Base-by-base conservation (phyloP, 2,797 vertebrate species). In the Gymnocypris eckloni region DNA sequence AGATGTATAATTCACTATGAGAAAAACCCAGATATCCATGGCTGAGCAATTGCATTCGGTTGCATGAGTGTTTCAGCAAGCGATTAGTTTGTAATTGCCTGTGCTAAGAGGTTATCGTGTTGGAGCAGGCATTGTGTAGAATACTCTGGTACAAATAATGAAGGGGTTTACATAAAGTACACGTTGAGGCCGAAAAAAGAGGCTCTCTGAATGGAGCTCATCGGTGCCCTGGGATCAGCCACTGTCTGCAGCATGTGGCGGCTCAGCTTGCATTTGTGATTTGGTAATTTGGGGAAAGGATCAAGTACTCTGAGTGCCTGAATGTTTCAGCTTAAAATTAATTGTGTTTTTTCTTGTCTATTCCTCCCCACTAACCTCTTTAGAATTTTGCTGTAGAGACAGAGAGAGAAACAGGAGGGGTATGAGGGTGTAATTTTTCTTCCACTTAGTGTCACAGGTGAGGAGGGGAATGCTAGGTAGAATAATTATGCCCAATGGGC, bases 251-350 rank as follows among this genome's bases (percentile, higher is more conserved):
- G 89, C 86, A 87, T 81, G 84, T 76, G 86, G 81, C 81, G 87
- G 81, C 78, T 86, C 79, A 83, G 87, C 48, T 77, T 79, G 73
- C 41, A 43, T 87, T 84, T 87, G 67, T 86, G 79, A 86, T 90
- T 92, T 88, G 91, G 43, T 92, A 88, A 87, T 90, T 91, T 90
- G 83, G 89, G 77, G 89, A 88, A 88, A 87, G 90, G 87, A 92
- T 91, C 86, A 91, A 80, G 86, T 91, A 88, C 10, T 71, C 82
- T 70, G 89, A 82, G 76, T 76, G 88, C 37, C 52, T 88, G 90
- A 43, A 87, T 91, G 85, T 84, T 86, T 81, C 85, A 69, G 88
- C 87, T 90, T 90, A 79, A 92, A 93, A 90, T 92, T 86, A 94
- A 93, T 93, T 92, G 89, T 75, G 90, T 91, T 92, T 81, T 72